These are phyloP conservation scores for Pogonus chalceus DNA, from an alignment of 1,140 invertebrate species.

Conservation along the genomic window DNA sequence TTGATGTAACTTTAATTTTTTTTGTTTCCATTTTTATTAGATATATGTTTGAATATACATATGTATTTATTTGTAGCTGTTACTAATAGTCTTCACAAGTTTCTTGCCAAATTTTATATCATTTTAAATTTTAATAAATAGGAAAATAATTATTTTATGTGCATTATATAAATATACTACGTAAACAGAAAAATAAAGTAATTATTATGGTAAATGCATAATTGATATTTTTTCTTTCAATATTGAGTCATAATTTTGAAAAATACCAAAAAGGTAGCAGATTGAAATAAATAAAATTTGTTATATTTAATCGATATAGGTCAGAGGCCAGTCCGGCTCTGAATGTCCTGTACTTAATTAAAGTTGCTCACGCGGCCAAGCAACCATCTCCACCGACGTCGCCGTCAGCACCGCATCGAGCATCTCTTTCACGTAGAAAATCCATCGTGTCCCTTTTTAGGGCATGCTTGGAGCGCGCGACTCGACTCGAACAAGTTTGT, in stretches of 20 bases:
- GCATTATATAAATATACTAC: too few species aligned
- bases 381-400: not conserved
- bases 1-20: too few species aligned
- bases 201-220: not conserved
- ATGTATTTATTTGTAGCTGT: too few species aligned
- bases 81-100: too few species aligned
- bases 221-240: not conserved
- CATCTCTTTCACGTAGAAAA: not conserved
- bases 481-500: not conserved
- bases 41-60: too few species aligned
- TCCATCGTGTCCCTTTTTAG: not conserved
- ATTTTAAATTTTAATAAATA: too few species aligned
- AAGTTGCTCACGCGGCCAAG: not conserved
- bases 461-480: not conserved
- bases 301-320: not conserved
- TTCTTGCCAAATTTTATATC: too few species aligned
- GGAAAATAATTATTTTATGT: too few species aligned
- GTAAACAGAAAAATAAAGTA: not conserved
- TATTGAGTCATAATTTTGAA: too few species aligned
- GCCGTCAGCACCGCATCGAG: too few species aligned
- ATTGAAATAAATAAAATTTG: not conserved
- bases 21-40: too few species aligned
- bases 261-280: too few species aligned
- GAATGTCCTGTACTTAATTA: conserved; percentile 1
- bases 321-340: not conserved